Evolutionary conservation across 2,888 invertebrate species (phyloP), one percentile per base, ranked within the genome.

Genomic region (Sminthurinus aureus): DNA sequence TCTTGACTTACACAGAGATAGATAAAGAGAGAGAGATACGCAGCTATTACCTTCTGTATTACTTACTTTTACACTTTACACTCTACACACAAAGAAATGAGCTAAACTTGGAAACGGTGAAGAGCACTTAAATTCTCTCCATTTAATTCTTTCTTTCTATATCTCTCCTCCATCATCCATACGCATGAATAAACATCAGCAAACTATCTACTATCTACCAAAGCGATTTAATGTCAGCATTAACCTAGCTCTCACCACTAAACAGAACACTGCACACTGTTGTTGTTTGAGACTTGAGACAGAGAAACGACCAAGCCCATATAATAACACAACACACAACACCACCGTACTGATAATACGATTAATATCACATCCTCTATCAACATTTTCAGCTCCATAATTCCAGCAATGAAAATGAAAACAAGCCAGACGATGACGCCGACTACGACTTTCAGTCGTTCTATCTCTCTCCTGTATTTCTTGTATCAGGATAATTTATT

Each of bases 141-240:
- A 13, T 58, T 18, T 58, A 13, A 58, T 18, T 58, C 58, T 58
- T 11, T 58, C 9, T 58, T 11, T 58, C 9, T 58, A 18, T 58
- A 13, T 6, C 9, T 58, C 58, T 58, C 58, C 9, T 38, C 71
- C 66, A 24, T 75, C 15, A 15, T 67, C 77, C 71, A 82, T 77
- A 82, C 82, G 82, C 82, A 82, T 76, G 79, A 79, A 83, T 83
- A 83, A 83, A 83, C 74, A 83, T 79, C 79, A 83, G 74, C 83
- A n/a, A n/a, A n/a, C n/a, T n/a, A n/a, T n/a, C n/a, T n/a, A n/a
- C n/a, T n/a, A n/a, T n/a, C n/a, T 79, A 74, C 66, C 79, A 74
- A 78, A 74, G 74, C 38, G 74, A 83, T 79, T 79, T 79, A 69
- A 38, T 6, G 38, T 38, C 1, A 38, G 38, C 38, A 38, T 6